Evolutionary conservation across 2,113 vertebrate species (phyloP).

Genomic region (Pelecanus crispus): DNA sequence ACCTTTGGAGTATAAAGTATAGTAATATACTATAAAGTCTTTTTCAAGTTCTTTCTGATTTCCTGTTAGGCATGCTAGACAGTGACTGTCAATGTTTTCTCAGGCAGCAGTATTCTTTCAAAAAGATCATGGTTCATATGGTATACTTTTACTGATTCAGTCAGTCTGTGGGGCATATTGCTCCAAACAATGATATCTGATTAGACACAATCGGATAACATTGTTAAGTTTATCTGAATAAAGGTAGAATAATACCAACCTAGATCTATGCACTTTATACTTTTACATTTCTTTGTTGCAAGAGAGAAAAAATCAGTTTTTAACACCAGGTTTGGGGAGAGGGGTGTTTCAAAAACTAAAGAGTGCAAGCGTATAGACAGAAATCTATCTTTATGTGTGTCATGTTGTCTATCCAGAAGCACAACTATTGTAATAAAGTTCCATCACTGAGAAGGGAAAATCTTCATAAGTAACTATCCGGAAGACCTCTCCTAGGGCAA

Average conservation of each 20-base stretch:
- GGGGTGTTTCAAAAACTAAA: not conserved
- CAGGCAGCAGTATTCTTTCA: not conserved
- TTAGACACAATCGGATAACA: not conserved
- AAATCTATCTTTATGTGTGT: not conserved
- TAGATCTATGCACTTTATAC: not conserved
- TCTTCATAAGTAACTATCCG: not conserved
- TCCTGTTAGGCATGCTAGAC: not conserved
- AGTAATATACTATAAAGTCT: not conserved
- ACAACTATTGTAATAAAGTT: not conserved
- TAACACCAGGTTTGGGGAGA: not conserved
- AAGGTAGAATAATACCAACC: not conserved
- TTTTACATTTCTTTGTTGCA: not conserved
- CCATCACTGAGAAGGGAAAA: not conserved
- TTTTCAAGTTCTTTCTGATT: not conserved
- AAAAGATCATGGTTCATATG: not conserved
- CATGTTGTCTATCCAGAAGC: not conserved
- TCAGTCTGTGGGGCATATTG: not conserved
- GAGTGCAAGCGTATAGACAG: not conserved
- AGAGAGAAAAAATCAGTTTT: not conserved
- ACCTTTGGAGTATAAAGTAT: not conserved
- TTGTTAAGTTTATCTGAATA: not conserved
- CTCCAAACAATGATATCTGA: not conserved
- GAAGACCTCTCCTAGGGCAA: not conserved
- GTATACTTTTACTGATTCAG: not conserved
- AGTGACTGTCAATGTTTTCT: not conserved